Conservation (phyloP, 2,113 vertebrate genomes). For the Rattus norvegicus region GRCr8 NC_086032.1:6720001-6720500, state of each 20-base stretch:
- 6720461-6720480: neutral
- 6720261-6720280: neutral
- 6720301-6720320: neutral
- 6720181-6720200: neutral
- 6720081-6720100: slow-evolving; percentile 18
- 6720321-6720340: neutral
- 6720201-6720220: neutral
- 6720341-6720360: neutral
- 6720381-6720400: neutral
- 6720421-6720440: neutral
- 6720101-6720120: neutral
- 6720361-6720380: neutral
- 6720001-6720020: neutral
- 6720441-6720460: neutral
- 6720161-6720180: neutral
- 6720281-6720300: neutral
- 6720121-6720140: neutral
- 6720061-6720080: neutral
- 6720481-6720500: neutral
- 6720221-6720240: neutral
- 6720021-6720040: slow-evolving; percentile 6
- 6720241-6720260: neutral
- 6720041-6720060: slow-evolving; percentile 45
- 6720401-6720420: neutral
- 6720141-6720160: neutral